Evolutionary conservation across 2,888 invertebrate species (phyloP).

Genomic region (Furcula furcula): DNA sequence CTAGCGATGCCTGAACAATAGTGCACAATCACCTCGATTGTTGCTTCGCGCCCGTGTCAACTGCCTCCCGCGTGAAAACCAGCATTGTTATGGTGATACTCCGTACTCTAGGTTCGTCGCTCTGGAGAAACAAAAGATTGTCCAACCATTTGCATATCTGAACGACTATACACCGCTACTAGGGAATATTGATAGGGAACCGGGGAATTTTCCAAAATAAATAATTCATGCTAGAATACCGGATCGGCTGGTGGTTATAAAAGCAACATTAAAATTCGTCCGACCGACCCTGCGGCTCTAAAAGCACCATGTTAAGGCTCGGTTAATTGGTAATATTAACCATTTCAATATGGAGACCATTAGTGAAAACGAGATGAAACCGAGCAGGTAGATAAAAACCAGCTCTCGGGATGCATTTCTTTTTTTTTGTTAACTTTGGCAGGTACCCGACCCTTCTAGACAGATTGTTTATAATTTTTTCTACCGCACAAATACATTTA

Average conservation of each 20-base stretch:
- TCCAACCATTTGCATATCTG: conserved; percentile 58
- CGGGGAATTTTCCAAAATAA: conserved; percentile 52
- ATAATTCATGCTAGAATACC: conserved; percentile 61
- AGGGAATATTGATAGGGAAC: conserved; percentile 40
- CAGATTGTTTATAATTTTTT: conserved; percentile 56
- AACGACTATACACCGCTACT: conserved; percentile 36
- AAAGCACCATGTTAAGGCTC: conserved; percentile 59
- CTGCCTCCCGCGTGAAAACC: conserved; percentile 64
- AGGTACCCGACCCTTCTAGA: conserved; percentile 67
- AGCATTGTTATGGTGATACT: conserved; percentile 73
- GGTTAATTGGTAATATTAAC: conserved; percentile 74
- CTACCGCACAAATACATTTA: conserved; percentile 36
- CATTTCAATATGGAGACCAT: conserved; percentile 62
- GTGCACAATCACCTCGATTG: conserved; percentile 68
- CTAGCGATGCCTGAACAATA: conserved; percentile 62
- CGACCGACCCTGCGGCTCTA: conserved; percentile 55
- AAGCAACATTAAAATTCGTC: conserved; percentile 61
- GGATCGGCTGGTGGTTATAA: conserved; percentile 44
- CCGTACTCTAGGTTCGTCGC: conserved; percentile 57
- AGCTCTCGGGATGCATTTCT: conserved; percentile 49
- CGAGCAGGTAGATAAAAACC: conserved; percentile 71
- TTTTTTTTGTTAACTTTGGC: conserved; percentile 63
- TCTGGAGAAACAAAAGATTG: conserved; percentile 63
- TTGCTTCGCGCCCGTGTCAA: conserved; percentile 60
- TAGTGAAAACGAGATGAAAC: conserved; percentile 63